Conservation (phyloP, 2,797 vertebrate genomes). For the Paedocypris micromegethes region DNA sequence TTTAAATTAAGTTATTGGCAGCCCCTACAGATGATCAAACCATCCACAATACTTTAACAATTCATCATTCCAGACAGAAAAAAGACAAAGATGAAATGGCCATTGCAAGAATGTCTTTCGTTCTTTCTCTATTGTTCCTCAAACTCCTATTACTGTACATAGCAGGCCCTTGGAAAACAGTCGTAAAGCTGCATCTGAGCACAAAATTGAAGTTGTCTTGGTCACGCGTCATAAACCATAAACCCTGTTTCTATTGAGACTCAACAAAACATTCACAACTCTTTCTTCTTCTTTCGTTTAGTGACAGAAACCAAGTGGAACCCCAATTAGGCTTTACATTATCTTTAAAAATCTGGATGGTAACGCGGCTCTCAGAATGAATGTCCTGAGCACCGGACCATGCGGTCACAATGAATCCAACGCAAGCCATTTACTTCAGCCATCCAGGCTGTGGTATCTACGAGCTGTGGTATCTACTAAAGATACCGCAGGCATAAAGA, state of each 20-base stretch:
- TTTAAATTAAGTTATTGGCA: slow-evolving; percentile 41
- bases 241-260: slow-evolving; percentile 35
- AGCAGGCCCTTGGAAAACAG: not conserved
- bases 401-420: slow-evolving; percentile 26
- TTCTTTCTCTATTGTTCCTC: not conserved
- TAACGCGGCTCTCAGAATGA: slow-evolving; percentile 35
- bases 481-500: slow-evolving; percentile 25
- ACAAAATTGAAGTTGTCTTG: slow-evolving; percentile 19
- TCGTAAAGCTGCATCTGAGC: not conserved
- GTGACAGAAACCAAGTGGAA: slow-evolving; percentile 41
- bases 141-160: slow-evolving; percentile 1
- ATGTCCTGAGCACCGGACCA: slow-evolving; percentile 26
- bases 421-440: slow-evolving; percentile 39
- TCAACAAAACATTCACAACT: slow-evolving; percentile 46
- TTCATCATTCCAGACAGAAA: slow-evolving; percentile 1
- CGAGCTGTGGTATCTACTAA: slow-evolving; percentile 13
- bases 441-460: slow-evolving; percentile 27
- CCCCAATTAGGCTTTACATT: slow-evolving; percentile 47
- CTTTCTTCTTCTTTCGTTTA: slow-evolving; percentile 36
- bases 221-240: slow-evolving; percentile 25
- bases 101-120: not conserved
- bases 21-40: slow-evolving; percentile 3
- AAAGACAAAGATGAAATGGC: not conserved
- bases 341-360: slow-evolving; percentile 39
- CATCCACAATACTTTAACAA: not conserved